phyloP scores from a whole-genome alignment of 2,113 vertebrate genomes.

The Bubalus kerabau region DNA sequence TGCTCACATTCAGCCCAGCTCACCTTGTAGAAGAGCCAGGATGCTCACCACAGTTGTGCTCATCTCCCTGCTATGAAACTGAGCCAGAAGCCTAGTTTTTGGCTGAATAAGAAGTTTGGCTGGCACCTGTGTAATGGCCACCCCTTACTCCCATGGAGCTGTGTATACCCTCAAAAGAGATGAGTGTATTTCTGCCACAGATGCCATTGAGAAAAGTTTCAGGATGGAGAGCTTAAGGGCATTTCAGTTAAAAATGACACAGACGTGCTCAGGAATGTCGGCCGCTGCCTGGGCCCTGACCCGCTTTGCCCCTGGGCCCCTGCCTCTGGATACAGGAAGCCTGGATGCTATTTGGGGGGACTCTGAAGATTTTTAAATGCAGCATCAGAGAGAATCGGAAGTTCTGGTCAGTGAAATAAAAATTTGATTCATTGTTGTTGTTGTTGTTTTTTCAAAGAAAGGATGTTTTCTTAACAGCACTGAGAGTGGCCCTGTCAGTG shows the following conservation, averaged over 20 bases:
- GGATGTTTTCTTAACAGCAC: background rate
- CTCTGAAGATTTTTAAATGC: background rate
- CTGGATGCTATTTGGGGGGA: background rate
- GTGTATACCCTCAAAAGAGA: background rate
- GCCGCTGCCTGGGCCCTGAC: background rate
- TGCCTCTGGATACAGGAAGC: background rate
- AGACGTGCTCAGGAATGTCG: background rate
- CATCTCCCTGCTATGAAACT: background rate
- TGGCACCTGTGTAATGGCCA: background rate
- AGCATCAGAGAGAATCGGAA: background rate
- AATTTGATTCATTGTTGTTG: background rate
- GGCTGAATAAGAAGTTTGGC: background rate
- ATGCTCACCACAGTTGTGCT: background rate
- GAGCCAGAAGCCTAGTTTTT: background rate
- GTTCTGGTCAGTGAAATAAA: slow-evolving; percentile 47
- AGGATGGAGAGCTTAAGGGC: background rate
- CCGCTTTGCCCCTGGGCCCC: background rate
- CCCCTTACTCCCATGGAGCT: rapidly evolving
- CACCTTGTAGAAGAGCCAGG: background rate
- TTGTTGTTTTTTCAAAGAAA: background rate
- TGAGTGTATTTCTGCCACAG: background rate
- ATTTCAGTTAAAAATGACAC: background rate
- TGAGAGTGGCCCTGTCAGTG: background rate
- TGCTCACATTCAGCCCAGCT: background rate
- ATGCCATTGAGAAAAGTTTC: background rate